These are phyloP conservation scores for Heliothis subflexa DNA, from an alignment of 1,140 invertebrate species.

Conservation along the genomic window DNA sequence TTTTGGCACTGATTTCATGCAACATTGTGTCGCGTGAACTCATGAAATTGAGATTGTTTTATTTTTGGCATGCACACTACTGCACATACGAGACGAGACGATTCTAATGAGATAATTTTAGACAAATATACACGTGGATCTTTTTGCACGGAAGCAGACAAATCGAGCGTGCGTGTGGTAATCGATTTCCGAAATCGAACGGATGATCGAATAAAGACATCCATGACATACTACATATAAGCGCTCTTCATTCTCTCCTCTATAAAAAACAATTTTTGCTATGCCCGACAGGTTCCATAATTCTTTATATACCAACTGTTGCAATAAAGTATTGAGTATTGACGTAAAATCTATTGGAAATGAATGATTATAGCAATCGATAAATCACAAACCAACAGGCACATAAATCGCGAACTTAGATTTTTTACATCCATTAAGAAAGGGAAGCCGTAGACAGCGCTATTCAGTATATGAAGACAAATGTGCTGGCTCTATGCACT, in stretches of 20 bases:
- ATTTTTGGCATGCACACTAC: background rate
- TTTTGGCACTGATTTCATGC: constrained; percentile 1
- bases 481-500: background rate
- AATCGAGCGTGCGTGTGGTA: background rate
- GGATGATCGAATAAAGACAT: background rate
- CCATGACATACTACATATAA: too few relatives aligned
- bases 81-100: constrained; percentile 11
- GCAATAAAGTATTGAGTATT: too few relatives aligned
- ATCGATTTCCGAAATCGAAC: background rate
- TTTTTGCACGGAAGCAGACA: background rate
- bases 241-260: too few relatives aligned
- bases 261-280: too few relatives aligned
- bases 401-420: background rate
- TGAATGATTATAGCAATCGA: background rate
- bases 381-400: background rate
- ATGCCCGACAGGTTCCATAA: too few relatives aligned
- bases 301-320: too few relatives aligned
- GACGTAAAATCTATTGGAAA: background rate
- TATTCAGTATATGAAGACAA: background rate
- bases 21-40: constrained; percentile 9
- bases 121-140: constrained; percentile 9
- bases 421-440: background rate
- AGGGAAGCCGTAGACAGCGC: background rate
- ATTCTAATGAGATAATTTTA: constrained; percentile 11
- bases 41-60: background rate